A percentile compares a stretch with the other conserved stretches of the same genome.
Evolutionary conservation across 2,113 vertebrate species (phyloP).

Genomic region (Boleophthalmus pectinirostris): DNA sequence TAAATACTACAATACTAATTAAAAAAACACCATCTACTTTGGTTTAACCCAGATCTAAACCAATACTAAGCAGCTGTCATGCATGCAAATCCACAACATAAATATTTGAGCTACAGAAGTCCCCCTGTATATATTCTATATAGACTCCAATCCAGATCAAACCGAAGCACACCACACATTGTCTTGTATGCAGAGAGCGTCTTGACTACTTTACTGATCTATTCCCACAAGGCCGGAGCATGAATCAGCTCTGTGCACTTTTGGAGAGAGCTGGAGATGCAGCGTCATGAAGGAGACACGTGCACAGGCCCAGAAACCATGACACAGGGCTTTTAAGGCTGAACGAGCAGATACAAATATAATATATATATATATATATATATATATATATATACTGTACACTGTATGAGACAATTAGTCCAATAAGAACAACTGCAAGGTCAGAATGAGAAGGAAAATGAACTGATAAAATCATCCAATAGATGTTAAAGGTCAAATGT

Average conservation of each 20-base stretch:
- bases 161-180: neutral
- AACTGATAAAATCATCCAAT: neutral
- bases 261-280: neutral
- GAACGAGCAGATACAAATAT: neutral
- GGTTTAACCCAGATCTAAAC: too few species aligned
- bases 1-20: too few species aligned
- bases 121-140: neutral
- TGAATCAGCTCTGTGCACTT: neutral
- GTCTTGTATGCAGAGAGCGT: neutral
- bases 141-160: slow-evolving; percentile 13
- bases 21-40: too few species aligned
- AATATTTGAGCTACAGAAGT: too few species aligned
- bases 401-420: slow-evolving; percentile 13
- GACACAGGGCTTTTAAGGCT: neutral
- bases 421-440: neutral
- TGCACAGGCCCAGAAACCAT: neutral
- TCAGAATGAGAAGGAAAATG: neutral
- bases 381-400: neutral
- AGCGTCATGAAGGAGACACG: slow-evolving; percentile 11
- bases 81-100: too few species aligned
- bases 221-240: neutral
- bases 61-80: too few species aligned
- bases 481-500: too few species aligned
- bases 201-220: neutral
- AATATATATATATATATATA: too few species aligned